These are phyloP conservation scores for Nemapogon koenigi DNA, from an alignment of 2,888 invertebrate species.

Conservation along the genomic window DNA sequence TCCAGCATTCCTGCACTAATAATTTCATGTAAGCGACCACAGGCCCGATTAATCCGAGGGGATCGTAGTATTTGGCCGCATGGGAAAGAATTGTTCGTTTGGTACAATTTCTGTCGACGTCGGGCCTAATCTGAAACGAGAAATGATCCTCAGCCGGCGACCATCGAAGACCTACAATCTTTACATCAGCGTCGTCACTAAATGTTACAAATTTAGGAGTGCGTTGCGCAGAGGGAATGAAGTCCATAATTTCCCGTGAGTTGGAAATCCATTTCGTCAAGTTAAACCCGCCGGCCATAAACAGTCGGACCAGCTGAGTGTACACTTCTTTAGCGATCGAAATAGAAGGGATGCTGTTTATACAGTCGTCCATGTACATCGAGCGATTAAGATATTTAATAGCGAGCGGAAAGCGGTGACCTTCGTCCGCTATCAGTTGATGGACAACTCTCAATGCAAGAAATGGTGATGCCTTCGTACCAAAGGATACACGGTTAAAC, in stretches of 20 bases:
- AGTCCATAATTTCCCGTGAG: constrained; percentile 2
- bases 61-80: constrained; percentile 1
- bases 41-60: constrained; percentile 1
- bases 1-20: constrained; percentile 6
- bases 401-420: constrained; percentile 11
- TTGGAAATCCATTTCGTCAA: constrained; percentile 14
- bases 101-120: neutral
- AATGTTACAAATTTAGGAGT: constrained; percentile 1
- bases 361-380: constrained; percentile 16
- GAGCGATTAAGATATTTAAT: neutral
- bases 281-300: constrained; percentile 14
- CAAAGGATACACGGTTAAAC: constrained; percentile 1
- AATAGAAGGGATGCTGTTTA: neutral
- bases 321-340: neutral
- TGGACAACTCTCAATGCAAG: constrained; percentile 12
- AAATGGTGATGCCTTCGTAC: neutral
- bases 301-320: constrained; percentile 12
- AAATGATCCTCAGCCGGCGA: constrained; percentile 2
- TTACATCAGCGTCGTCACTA: neutral
- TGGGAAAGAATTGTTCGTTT: constrained; percentile 6
- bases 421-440: constrained; percentile 13
- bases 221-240: constrained; percentile 3
- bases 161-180: constrained; percentile 8
- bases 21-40: constrained; percentile 6
- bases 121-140: neutral